Evolutionary conservation across 2,113 vertebrate species (phyloP).

Genomic region (Petaurus breviceps): DNA sequence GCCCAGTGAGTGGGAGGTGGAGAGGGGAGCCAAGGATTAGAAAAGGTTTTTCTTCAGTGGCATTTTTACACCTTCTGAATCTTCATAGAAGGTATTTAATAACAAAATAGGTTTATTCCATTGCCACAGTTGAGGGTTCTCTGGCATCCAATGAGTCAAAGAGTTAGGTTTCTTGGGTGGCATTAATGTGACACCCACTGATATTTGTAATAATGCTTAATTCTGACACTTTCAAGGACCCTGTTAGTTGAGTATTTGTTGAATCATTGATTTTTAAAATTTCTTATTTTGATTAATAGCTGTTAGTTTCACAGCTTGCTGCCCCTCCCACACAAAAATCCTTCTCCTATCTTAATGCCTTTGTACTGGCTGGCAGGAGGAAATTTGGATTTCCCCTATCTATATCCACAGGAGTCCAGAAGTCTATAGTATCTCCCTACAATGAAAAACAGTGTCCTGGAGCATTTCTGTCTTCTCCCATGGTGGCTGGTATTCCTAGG

Average conservation of each 20-base stretch:
- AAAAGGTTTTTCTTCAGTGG: constrained; percentile 70
- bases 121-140: constrained; percentile 53
- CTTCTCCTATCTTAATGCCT: background rate
- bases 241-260: background rate
- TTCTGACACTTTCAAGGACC: constrained; percentile 48
- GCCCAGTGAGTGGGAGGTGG: constrained; percentile 56
- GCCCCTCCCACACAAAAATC: background rate
- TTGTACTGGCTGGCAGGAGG: background rate
- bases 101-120: constrained; percentile 71
- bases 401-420: background rate
- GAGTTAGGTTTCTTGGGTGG: background rate
- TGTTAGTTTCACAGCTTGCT: background rate
- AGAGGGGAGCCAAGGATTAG: constrained; percentile 68
- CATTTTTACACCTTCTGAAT: constrained; percentile 74
- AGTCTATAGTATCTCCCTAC: background rate
- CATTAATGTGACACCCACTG: constrained; percentile 11
- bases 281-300: background rate
- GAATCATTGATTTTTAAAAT: background rate
- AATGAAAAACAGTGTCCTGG: background rate
- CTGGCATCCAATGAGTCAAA: background rate
- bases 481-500: background rate
- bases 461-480: background rate
- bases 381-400: background rate
- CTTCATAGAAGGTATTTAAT: constrained; percentile 74
- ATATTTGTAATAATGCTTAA: constrained; percentile 53